Conservation (phyloP, 2,888 invertebrate genomes). For the Mesodorylaimus sp. region DNA sequence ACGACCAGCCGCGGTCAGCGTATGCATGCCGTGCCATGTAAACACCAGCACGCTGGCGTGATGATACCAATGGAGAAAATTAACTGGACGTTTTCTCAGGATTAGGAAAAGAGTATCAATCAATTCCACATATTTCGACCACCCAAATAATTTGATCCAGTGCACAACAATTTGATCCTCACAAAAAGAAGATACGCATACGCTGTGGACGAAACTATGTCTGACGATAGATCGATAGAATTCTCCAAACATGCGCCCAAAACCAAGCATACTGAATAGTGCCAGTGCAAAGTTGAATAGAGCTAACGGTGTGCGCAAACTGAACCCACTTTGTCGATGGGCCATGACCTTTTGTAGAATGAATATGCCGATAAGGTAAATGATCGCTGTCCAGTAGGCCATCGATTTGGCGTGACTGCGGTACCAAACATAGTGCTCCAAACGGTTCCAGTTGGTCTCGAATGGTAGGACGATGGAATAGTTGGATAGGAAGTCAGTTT, state of each 20-base stretch:
- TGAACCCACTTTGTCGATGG: conserved; percentile 69
- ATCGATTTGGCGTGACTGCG: too few species aligned
- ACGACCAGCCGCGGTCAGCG: background rate
- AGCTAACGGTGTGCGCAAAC: conserved; percentile 56
- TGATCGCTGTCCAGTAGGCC: too few species aligned
- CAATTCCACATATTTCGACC: background rate
- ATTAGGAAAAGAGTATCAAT: conserved; percentile 3
- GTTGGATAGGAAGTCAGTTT: too few species aligned
- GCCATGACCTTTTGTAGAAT: conserved; percentile 84
- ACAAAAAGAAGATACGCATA: background rate
- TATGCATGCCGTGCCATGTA: background rate
- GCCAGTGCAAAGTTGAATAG: background rate
- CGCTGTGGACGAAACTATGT: background rate
- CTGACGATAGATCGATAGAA: background rate
- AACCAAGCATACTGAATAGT: background rate
- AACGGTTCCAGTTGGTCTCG: too few species aligned
- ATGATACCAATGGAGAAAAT: conserved; percentile 8
- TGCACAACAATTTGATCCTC: background rate
- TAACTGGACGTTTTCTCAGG: conserved; percentile 1
- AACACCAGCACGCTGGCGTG: background rate
- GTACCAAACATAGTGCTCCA: too few species aligned
- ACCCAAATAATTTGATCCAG: background rate
- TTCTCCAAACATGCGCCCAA: background rate
- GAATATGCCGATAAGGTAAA: conserved; percentile 83
- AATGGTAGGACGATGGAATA: too few species aligned